These are phyloP conservation scores for Cotesia congregata DNA, from an alignment of 2,888 invertebrate genomes.

Conservation along the genomic window DNA sequence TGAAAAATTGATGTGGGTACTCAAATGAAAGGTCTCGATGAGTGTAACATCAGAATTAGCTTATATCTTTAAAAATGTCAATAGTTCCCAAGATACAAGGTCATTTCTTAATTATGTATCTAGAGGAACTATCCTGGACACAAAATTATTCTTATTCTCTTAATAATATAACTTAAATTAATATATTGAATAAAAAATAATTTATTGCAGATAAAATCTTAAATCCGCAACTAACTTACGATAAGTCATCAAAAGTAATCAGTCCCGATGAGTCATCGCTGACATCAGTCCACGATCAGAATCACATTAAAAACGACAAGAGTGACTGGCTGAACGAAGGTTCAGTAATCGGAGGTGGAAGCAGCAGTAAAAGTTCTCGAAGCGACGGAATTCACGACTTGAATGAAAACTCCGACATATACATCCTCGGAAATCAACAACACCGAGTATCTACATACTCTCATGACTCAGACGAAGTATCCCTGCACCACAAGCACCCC, in stretches of 20 bases:
- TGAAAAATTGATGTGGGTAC: no score
- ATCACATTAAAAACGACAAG: conserved; percentile 20
- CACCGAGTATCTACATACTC: conserved; percentile 65
- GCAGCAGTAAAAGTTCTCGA: not conserved
- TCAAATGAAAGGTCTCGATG: no score
- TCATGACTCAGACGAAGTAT: conserved; percentile 56
- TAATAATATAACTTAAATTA: no score
- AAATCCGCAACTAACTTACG: conserved; percentile 18
- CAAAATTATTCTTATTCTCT: no score
- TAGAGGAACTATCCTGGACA: no score
- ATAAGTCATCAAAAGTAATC: conserved; percentile 19
- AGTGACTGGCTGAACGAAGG: conserved; percentile 22
- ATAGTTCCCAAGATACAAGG: no score
- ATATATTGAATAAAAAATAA: conserved; percentile 9
- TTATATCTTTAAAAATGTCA: no score
- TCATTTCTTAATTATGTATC: no score
- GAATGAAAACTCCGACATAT: conserved; percentile 66
- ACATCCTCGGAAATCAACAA: conserved; percentile 65
- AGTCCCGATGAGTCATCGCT: conserved; percentile 14
- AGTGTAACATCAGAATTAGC: no score
- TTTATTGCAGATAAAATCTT: not conserved
- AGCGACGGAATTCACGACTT: conserved; percentile 53
- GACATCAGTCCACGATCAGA: conserved; percentile 1
- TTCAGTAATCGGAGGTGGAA: not conserved
- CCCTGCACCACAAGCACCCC: conserved; percentile 52